These are phyloP conservation scores for Anas platyrhynchos DNA, from an alignment of 2,113 vertebrate species.

Conservation along the genomic window DNA sequence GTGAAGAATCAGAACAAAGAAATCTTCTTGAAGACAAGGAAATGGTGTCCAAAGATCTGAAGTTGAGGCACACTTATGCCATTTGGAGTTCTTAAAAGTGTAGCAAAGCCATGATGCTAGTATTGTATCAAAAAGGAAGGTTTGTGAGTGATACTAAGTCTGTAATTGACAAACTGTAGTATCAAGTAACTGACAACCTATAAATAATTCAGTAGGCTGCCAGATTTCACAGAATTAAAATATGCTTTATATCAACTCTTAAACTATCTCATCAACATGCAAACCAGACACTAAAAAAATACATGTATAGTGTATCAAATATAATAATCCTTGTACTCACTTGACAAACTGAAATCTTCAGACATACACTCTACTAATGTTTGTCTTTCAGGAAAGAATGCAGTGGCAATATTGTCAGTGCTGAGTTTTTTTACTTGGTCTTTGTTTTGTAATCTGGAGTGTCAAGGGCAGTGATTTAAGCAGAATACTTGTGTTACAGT, in stretches of 20 bases:
- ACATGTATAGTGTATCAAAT: background rate
- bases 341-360: background rate
- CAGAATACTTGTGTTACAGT: background rate
- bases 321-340: background rate
- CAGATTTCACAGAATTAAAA: conserved; percentile 36
- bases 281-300: background rate
- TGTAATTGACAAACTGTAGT: conserved; percentile 10
- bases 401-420: background rate
- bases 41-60: background rate
- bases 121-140: background rate
- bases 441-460: background rate
- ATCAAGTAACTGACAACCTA: conserved; percentile 12
- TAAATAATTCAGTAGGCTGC: conserved; percentile 50
- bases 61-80: background rate
- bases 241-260: background rate
- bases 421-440: background rate
- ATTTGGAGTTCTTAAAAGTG: background rate
- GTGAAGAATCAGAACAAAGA: background rate
- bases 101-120: background rate
- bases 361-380: background rate
- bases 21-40: background rate
- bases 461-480: background rate
- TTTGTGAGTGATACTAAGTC: background rate
- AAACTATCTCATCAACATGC: background rate
- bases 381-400: background rate